These are phyloP conservation scores for Oedothorax gibbosus DNA, from an alignment of 1,140 invertebrate genomes.

Conservation along the genomic window DNA sequence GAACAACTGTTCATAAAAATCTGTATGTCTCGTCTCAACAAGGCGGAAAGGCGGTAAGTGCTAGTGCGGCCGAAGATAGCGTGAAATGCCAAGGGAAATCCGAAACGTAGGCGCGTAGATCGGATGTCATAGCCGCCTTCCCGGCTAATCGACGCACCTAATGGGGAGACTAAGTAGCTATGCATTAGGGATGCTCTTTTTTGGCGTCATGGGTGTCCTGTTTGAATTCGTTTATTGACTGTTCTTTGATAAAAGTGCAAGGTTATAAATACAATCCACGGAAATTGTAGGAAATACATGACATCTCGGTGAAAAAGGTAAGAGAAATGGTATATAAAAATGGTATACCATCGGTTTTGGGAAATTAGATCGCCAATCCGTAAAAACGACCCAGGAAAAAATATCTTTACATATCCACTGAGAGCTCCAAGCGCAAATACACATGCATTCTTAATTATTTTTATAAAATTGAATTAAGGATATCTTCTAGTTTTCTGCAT, in stretches of 20 bases:
- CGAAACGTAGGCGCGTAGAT: background rate
- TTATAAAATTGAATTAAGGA: background rate
- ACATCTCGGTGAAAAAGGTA: too few relatives aligned
- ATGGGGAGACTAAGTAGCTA: constrained; percentile 19
- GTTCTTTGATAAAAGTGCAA: background rate
- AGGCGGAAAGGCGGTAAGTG: background rate
- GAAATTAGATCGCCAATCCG: too few relatives aligned
- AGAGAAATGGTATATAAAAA: too few relatives aligned
- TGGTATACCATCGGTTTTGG: too few relatives aligned
- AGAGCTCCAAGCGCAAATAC: too few relatives aligned
- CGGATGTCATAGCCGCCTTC: constrained; percentile 16
- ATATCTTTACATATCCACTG: too few relatives aligned
- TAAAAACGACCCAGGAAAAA: too few relatives aligned
- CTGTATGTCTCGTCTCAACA: background rate
- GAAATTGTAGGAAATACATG: too few relatives aligned
- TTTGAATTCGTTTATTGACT: background rate
- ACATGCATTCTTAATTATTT: too few relatives aligned
- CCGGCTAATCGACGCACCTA: constrained; percentile 5
- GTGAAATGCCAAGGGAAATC: constrained; percentile 28
- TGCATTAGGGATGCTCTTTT: constrained; percentile 26
- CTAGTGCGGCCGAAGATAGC: constrained; percentile 7
- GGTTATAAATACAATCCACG: too few relatives aligned
- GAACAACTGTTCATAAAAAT: too few relatives aligned
- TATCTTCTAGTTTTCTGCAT: background rate
- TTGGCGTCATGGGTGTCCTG: background rate